phyloP scores from a whole-genome alignment of 2,113 vertebrate species.

The Xenus cinereus region DNA sequence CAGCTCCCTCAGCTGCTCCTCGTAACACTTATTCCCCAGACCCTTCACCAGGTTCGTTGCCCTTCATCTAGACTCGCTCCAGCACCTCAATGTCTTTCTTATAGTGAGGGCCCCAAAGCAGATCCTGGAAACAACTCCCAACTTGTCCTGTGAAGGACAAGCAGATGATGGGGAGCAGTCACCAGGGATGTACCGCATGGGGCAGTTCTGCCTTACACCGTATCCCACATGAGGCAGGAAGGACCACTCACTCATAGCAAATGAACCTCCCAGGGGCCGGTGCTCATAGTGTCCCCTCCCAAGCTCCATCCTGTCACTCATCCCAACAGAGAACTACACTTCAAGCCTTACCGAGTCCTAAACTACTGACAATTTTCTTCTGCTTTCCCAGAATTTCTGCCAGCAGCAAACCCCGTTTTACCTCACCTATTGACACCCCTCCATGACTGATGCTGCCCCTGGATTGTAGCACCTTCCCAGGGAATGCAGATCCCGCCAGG shows the following conservation, averaged over 20 bases:
- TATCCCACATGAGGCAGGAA: background rate
- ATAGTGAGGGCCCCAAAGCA: background rate
- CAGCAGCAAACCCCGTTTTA: rapidly evolving
- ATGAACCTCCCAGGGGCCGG: background rate
- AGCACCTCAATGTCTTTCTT: background rate
- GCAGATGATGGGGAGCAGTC: background rate
- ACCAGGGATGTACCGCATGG: background rate
- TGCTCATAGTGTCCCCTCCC: background rate
- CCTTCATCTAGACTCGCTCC: background rate
- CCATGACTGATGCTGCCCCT: background rate
- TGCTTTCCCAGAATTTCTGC: background rate
- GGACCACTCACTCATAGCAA: background rate
- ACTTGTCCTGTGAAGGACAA: background rate
- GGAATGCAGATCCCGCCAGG: background rate
- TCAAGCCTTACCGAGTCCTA: background rate
- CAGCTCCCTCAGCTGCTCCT: background rate
- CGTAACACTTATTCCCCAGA: background rate
- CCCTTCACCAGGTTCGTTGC: background rate
- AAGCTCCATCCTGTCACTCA: background rate
- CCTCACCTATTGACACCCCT: background rate
- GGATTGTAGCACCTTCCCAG: background rate
- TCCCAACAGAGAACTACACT: background rate
- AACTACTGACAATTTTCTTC: background rate
- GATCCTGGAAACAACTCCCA: background rate
- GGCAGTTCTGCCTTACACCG: background rate